Evolutionary conservation across 2,888 invertebrate species (phyloP).

Genomic region (Tupiocoris notatus): DNA sequence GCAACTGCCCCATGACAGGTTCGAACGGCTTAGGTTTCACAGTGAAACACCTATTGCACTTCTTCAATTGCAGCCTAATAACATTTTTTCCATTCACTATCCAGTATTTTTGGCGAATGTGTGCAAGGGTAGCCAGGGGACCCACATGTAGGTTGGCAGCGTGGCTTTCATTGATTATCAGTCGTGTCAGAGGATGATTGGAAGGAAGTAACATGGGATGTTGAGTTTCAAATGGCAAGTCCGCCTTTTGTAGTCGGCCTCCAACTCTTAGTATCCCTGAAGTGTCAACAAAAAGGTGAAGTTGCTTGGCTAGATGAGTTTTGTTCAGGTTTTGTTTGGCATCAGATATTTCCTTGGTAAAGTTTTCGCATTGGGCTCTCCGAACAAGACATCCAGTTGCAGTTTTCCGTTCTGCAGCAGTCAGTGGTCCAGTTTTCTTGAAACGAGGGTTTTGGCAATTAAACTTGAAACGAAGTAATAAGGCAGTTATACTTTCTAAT

Average conservation of each 20-base stretch:
- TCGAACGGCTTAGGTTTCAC: neutral
- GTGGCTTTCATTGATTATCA: neutral
- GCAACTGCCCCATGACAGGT: neutral
- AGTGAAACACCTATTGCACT: neutral
- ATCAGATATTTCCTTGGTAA: neutral
- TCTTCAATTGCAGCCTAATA: neutral
- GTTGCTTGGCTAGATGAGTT: neutral
- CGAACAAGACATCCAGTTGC: neutral
- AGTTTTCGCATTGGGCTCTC: neutral
- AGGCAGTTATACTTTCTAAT: neutral
- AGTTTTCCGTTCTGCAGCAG: neutral
- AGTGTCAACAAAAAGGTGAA: constrained; percentile 1
- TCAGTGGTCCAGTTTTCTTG: neutral
- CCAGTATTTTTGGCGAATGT: neutral
- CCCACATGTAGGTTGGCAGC: neutral
- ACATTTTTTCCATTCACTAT: neutral
- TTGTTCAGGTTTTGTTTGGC: neutral
- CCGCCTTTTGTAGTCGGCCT: neutral
- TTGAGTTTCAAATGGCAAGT: neutral
- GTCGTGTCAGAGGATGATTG: neutral
- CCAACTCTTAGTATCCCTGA: neutral
- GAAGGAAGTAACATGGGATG: neutral
- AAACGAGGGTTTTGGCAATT: neutral
- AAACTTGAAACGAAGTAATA: neutral
- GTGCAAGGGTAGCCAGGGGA: neutral